Evolutionary conservation across 2,888 invertebrate species (phyloP).

Genomic region (Andrena bucephala): DNA sequence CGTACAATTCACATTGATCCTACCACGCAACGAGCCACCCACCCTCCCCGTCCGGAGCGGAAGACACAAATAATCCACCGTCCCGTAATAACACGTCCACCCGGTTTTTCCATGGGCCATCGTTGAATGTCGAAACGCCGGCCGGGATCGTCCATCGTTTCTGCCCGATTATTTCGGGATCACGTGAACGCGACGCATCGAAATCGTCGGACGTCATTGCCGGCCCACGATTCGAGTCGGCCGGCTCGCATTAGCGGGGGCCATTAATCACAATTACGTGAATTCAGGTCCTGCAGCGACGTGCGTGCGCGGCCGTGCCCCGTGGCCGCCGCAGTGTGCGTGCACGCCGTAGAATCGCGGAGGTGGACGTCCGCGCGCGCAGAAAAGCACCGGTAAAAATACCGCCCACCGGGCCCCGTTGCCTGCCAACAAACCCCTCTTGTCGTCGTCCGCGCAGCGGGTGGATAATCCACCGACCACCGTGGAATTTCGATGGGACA

Average conservation of each 20-base stretch:
- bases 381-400: slow-evolving; percentile 66
- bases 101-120: not conserved
- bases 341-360: slow-evolving; percentile 62
- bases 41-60: not conserved
- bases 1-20: not conserved
- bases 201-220: slow-evolving; percentile 74
- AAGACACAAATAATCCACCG: slow-evolving; percentile 1
- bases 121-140: not conserved
- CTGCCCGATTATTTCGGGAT: slow-evolving; percentile 61
- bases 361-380: slow-evolving; percentile 54
- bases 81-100: slow-evolving; percentile 11
- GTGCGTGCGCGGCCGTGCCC: slow-evolving; percentile 34
- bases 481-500: slow-evolving; percentile 67
- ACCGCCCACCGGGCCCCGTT: slow-evolving; percentile 76
- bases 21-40: not conserved
- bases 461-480: slow-evolving; percentile 65
- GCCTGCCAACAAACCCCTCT: slow-evolving; percentile 66
- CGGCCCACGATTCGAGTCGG: slow-evolving; percentile 71
- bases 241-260: slow-evolving; percentile 74
- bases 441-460: slow-evolving; percentile 73
- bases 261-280: slow-evolving; percentile 84
- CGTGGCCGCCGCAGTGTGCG: slow-evolving; percentile 17
- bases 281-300: slow-evolving; percentile 76
- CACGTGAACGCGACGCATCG: slow-evolving; percentile 52
- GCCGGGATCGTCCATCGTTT: slow-evolving; percentile 16